phyloP scores from a whole-genome alignment of 2,797 vertebrate species.

The Poecilia velifera region DNA sequence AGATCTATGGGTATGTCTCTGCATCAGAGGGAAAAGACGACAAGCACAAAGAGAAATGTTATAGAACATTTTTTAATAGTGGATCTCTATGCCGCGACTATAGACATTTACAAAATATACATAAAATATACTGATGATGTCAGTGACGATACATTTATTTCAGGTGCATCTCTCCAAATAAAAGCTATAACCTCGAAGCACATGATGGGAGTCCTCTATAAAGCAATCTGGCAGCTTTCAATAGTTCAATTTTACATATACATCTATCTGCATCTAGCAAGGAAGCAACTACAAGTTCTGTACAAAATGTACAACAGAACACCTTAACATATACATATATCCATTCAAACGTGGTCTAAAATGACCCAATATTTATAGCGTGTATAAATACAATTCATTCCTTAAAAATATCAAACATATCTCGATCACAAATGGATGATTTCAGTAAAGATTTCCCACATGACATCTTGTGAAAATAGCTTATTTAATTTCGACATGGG shows the following conservation, averaged over 20 bases:
- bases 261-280: constrained; percentile 65
- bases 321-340: constrained; percentile 29
- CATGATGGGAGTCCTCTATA: constrained; percentile 56
- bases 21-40: constrained; percentile 42
- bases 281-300: constrained; percentile 61
- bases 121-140: constrained; percentile 64
- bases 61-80: constrained; percentile 78
- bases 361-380: constrained; percentile 74
- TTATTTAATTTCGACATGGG: constrained; percentile 70
- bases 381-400: constrained; percentile 70
- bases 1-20: constrained; percentile 37
- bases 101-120: constrained; percentile 84
- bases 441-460: constrained; percentile 68
- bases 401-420: constrained; percentile 73
- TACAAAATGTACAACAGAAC: constrained; percentile 75
- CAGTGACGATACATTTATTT: constrained; percentile 72
- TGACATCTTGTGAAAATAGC: constrained; percentile 75
- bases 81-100: constrained; percentile 72
- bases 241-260: constrained; percentile 70
- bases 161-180: constrained; percentile 71
- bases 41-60: constrained; percentile 49
- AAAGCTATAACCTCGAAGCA: constrained; percentile 67
- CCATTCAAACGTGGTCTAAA: constrained; percentile 69
- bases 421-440: constrained; percentile 74
- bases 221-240: constrained; percentile 63